phyloP scores from a whole-genome alignment of 2,797 vertebrate genomes.

The Helarctos malayanus region DNA sequence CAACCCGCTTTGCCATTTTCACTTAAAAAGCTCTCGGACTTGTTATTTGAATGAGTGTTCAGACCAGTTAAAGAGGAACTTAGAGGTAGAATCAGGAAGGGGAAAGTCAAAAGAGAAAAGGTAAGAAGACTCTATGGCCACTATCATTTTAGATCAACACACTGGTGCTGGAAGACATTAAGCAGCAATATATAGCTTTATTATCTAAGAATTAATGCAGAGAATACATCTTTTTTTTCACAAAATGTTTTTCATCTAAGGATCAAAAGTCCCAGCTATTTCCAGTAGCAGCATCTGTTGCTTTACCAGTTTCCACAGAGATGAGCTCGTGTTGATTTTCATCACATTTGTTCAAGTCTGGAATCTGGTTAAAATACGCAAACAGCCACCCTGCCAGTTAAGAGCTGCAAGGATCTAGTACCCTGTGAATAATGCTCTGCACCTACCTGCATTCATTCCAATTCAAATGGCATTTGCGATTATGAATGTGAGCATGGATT shows the following conservation, averaged over 20 bases:
- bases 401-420: constrained; percentile 30
- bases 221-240: constrained; percentile 11
- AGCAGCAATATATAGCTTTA: constrained; percentile 42
- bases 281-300: constrained; percentile 82
- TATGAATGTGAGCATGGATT: constrained; percentile 33
- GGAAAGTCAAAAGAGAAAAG: constrained; percentile 39
- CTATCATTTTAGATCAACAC: constrained; percentile 31
- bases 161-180: constrained; percentile 5
- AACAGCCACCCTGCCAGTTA: constrained; percentile 63
- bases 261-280: constrained; percentile 79
- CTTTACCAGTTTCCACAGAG: constrained; percentile 84
- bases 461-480: background rate
- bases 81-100: background rate
- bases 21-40: background rate
- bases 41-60: constrained; percentile 15
- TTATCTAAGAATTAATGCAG: constrained; percentile 57
- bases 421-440: constrained; percentile 34
- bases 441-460: constrained; percentile 62
- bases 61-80: constrained; percentile 3
- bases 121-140: background rate
- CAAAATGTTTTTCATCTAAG: constrained; percentile 76
- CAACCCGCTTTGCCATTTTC: constrained; percentile 36
- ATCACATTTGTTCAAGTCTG: constrained; percentile 80
- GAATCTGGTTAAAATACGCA: constrained; percentile 78
- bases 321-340: constrained; percentile 82